Evolutionary conservation across 1,140 invertebrate genomes (phyloP), one percentile per base, ranked within the genome.

Genomic region (Drosophila rhopaloa): DNA sequence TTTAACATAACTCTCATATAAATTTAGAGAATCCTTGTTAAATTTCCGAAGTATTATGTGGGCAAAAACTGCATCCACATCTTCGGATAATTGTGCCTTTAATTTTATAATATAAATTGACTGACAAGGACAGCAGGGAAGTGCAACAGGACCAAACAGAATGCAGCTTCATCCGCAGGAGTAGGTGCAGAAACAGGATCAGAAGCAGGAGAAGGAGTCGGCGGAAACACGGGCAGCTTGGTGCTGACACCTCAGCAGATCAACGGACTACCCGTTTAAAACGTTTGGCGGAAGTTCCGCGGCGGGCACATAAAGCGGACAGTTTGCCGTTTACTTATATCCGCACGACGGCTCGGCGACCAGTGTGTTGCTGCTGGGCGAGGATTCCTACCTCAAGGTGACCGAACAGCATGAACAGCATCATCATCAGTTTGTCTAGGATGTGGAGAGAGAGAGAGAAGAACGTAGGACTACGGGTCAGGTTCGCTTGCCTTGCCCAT

Each of bases 311-410:
- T 89, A 86, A 27, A 91, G 81, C 51, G 89, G 89, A 16, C 83
- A 91, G 56, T 85, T 91, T 51, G 89, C 88, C 10, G n/a, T n/a
- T n/a, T 91, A 89, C 59, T 91, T 91, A 44, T 91, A 90, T 80
- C 89, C 89, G 24, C 79, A 82, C 14, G 79, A 91, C 48, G 89
- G 89, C 13, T 88, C 88, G 16, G 61, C 81, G 70, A 83, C 89
- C 56, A 85, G 76, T 57, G 38, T 85, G 60, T 32, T 91, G 59
- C 73, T 91, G 53, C 41, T 91, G 9, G 89, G 89, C 56, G 62
- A 84, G 68, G 76, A 91, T 50, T 78, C 79, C 8, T 91, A 91
- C 75, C 65, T 91, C 27, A 81, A 91, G 32, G 83, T 91, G 37
- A 84, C 81, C 40, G 61, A 60, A 13, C 70, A 79, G 13, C 60